Evolutionary conservation across 2,113 vertebrate species (phyloP).

Genomic region (Orientallactaga bullata): DNA sequence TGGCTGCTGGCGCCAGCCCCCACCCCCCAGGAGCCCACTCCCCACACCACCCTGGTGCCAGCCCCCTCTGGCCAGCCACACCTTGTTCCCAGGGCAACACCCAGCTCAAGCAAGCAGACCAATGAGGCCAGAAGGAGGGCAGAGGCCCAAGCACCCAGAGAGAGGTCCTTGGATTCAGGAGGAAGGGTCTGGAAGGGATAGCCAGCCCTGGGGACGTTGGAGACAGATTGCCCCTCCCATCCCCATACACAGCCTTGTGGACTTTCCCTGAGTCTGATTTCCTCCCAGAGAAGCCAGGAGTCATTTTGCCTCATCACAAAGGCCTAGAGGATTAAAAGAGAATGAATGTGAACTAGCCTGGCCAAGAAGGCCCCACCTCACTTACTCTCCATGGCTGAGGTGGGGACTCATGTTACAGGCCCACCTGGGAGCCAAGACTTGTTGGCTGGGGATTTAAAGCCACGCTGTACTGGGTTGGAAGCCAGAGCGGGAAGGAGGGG

Average conservation of each 20-base stretch:
- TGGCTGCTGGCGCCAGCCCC: conserved; percentile 62
- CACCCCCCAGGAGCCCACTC: conserved; percentile 37
- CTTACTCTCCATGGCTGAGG: neutral
- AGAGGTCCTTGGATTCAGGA: neutral
- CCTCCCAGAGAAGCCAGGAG: neutral
- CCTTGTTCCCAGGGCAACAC: conserved; percentile 3
- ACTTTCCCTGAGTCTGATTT: neutral
- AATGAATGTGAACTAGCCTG: neutral
- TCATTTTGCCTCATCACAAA: conserved; percentile 15
- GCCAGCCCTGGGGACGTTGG: neutral
- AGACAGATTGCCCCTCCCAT: neutral
- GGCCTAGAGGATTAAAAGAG: conserved; percentile 44
- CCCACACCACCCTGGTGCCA: neutral
- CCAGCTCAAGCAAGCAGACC: neutral
- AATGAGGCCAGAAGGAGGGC: neutral
- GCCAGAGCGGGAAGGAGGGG: neutral
- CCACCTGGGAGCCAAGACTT: neutral
- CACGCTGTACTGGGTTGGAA: rapidly evolving
- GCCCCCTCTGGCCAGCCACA: conserved; percentile 22
- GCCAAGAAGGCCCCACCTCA: neutral
- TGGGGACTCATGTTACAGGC: neutral
- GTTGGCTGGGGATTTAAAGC: neutral
- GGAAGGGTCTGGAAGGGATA: neutral
- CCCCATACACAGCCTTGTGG: neutral
- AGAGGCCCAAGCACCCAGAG: neutral